Evolutionary conservation across 1,140 invertebrate genomes (phyloP).

Genomic region (Caenorhabditis tropicalis): DNA sequence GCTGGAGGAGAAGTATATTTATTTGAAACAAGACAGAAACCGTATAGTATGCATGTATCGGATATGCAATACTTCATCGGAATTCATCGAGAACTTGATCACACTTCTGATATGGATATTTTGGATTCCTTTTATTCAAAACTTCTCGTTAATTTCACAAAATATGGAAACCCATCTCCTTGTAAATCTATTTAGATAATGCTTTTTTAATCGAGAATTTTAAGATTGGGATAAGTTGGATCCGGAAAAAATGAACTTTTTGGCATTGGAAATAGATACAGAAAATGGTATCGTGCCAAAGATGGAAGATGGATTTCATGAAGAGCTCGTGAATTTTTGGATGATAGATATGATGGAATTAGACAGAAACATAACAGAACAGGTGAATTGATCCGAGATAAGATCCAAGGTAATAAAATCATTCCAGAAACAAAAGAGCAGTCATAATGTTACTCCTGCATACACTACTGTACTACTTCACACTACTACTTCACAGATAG

Average conservation of each 20-base stretch:
- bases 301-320: not conserved
- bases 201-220: not conserved
- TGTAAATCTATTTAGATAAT: not conserved
- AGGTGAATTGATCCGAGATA: not conserved
- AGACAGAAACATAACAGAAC: not conserved
- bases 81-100: not conserved
- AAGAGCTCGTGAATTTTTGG: not conserved
- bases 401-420: not conserved
- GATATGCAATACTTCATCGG: conserved; percentile 4
- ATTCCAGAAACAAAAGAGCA: not conserved
- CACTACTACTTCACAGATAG: too few species aligned
- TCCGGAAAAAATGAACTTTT: not conserved
- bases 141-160: not conserved
- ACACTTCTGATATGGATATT: conserved; percentile 3
- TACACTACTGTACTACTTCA: too few species aligned
- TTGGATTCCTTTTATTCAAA: conserved; percentile 3
- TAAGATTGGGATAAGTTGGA: not conserved
- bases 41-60: not conserved
- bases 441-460: too few species aligned
- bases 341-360: not conserved
- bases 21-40: not conserved
- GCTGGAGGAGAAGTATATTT: not conserved
- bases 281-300: not conserved
- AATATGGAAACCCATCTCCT: not conserved
- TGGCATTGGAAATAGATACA: not conserved